These are phyloP conservation scores for Lochmaea capreae DNA, from an alignment of 2,888 invertebrate species.

Conservation along the genomic window DNA sequence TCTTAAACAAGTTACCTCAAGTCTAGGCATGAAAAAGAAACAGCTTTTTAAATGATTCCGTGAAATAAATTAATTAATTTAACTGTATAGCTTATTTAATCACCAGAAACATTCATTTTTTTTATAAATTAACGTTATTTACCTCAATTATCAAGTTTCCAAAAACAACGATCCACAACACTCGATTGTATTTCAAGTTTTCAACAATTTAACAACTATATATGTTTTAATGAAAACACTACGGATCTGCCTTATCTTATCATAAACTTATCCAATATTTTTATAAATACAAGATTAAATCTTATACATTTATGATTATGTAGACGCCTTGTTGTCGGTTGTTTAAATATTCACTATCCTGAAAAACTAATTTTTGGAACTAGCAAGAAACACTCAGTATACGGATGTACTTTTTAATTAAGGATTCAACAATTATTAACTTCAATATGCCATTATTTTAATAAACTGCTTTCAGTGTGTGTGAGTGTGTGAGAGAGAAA, in stretches of 20 bases:
- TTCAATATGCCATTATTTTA: too few relatives aligned
- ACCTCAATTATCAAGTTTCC: neutral
- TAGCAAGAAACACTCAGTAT: too few relatives aligned
- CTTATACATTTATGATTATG: slow-evolving; percentile 1
- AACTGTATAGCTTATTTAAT: too few relatives aligned
- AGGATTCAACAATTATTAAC: too few relatives aligned
- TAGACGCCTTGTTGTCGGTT: slow-evolving; percentile 4
- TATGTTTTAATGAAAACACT: neutral
- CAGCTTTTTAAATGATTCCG: too few relatives aligned
- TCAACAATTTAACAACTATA: neutral
- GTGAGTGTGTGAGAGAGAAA: too few relatives aligned
- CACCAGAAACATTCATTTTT: too few relatives aligned
- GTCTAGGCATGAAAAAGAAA: too few relatives aligned
- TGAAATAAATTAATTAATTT: too few relatives aligned
- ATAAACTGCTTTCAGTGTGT: too few relatives aligned
- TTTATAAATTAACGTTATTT: neutral
- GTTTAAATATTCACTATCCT: neutral
- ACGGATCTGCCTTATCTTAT: neutral
- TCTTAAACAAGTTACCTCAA: too few relatives aligned
- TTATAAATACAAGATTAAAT: neutral
- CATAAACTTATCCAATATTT: slow-evolving; percentile 3
- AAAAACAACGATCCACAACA: neutral
- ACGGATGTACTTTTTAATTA: too few relatives aligned
- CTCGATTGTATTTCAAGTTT: neutral
- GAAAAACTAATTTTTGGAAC: neutral